Evolutionary conservation across 2,797 vertebrate genomes (phyloP), one percentile per base, ranked within the genome.

Genomic region (Xenopus petersii): DNA sequence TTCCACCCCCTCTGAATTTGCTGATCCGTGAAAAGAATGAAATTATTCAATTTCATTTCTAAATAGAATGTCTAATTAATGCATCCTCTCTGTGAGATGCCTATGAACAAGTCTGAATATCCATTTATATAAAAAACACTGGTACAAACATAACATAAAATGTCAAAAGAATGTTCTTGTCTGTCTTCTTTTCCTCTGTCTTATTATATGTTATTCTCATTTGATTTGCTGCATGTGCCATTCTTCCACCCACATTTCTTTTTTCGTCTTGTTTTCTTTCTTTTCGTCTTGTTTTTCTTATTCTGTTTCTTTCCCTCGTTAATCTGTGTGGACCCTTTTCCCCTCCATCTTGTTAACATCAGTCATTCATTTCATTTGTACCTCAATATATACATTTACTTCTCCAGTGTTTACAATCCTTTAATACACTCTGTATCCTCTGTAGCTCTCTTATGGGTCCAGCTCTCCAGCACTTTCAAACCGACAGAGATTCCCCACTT

Each of bases 381-480:
- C 17, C 17, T 60, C 21, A 17, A 12, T 60, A 21, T 26, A 10
- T 60, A 10, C 3, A 11, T 48, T 13, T 47, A 42, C 2, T 11
- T 66, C 51, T 9, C 42, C n/a, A 7, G 11, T 46, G 4, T 15
- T 5, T 21, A 12, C 4, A 10, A 17, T 21, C 30, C 49, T n/a
- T 46, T 49, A 11, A 16, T 0, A 47, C 4, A 42, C 36, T 16
- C 67, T 33, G 4, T 68, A 62, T 10, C 10, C 36, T 66, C 70
- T 46, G 0, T 82, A 96, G 95, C 89, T 96, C 7, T 96, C 95
- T 0, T 96, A 96, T 0, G 95, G 95, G 81, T 96, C 95, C 83
- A 96, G 95, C 82, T 96, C 95, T 0, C 95, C 95, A 0, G 95
- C 95, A 0, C 84, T 96, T 42, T 96, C 95, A 71, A 96, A 96